phyloP scores from a whole-genome alignment of 2,113 vertebrate genomes.

The Acrocephalus arundinaceus region DNA sequence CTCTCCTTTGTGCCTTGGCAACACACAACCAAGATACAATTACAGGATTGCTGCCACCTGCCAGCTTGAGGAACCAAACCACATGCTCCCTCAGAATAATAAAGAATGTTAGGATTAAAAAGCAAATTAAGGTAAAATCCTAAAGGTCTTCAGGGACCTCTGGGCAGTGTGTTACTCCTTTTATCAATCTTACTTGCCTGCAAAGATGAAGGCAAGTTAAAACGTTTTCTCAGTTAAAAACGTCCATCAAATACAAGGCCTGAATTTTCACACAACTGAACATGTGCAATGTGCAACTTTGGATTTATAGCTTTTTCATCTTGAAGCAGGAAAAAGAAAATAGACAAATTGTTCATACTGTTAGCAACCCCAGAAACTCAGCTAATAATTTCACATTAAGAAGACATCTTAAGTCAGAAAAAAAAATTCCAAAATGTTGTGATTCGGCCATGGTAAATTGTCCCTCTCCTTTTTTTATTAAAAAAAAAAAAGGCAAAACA shows the following conservation, averaged over 20 bases:
- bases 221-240: background rate
- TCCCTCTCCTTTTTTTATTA: no score
- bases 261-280: background rate
- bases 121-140: slow-evolving; percentile 55
- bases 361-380: background rate
- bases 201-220: background rate
- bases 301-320: background rate
- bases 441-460: background rate
- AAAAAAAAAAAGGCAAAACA: background rate
- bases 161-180: background rate
- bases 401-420: background rate
- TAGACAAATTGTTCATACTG: background rate
- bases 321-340: background rate
- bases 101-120: slow-evolving; percentile 44
- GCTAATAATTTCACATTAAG: background rate
- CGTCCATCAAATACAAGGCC: background rate
- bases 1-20: slow-evolving; percentile 54
- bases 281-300: background rate
- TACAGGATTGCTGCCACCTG: slow-evolving; percentile 27
- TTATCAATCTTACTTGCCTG: background rate
- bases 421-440: background rate
- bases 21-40: slow-evolving; percentile 49
- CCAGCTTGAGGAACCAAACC: slow-evolving; percentile 36
- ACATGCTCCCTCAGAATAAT: slow-evolving; percentile 1
- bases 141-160: background rate